Percentiles rank a stretch among this genome's conserved stretches.
These are phyloP conservation scores for Halcyon senegalensis DNA, from an alignment of 2,113 vertebrate genomes.

Conservation along the genomic window DNA sequence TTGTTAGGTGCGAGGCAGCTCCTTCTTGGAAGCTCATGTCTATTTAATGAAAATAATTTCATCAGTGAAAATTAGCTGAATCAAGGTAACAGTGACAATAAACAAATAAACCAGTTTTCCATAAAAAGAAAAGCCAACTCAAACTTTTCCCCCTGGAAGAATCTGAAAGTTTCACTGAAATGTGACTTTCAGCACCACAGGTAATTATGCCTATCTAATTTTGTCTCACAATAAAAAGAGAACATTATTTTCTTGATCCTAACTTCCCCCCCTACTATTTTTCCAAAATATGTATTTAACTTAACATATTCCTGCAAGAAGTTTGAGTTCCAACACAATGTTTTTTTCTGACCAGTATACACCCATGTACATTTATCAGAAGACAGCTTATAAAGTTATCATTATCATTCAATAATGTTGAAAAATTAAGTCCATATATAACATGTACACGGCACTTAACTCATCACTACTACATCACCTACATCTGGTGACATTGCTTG, in stretches of 20 bases:
- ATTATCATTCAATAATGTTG: not conserved
- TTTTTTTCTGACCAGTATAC: not conserved
- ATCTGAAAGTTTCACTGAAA: not conserved
- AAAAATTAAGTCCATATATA: not conserved
- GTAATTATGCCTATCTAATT: not conserved
- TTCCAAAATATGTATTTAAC: not conserved
- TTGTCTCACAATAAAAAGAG: not conserved
- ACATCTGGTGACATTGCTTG: not conserved
- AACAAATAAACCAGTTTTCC: not conserved
- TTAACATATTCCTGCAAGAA: not conserved
- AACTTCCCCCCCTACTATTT: not conserved
- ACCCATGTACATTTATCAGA: not conserved
- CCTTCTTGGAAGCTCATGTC: not conserved
- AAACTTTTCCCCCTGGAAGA: not conserved
- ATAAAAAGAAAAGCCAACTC: not conserved
- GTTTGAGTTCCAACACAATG: not conserved
- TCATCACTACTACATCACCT: accelerated
- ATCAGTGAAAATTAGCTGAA: not conserved
- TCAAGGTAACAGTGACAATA: not conserved
- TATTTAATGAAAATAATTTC: not conserved
- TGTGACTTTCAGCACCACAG: not conserved
- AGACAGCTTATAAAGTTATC: not conserved
- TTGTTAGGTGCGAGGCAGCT: not conserved
- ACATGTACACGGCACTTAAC: not conserved
- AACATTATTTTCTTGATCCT: not conserved